These are phyloP conservation scores for Terrapene triunguis DNA, from an alignment of 2,113 vertebrate genomes.

Conservation along the genomic window DNA sequence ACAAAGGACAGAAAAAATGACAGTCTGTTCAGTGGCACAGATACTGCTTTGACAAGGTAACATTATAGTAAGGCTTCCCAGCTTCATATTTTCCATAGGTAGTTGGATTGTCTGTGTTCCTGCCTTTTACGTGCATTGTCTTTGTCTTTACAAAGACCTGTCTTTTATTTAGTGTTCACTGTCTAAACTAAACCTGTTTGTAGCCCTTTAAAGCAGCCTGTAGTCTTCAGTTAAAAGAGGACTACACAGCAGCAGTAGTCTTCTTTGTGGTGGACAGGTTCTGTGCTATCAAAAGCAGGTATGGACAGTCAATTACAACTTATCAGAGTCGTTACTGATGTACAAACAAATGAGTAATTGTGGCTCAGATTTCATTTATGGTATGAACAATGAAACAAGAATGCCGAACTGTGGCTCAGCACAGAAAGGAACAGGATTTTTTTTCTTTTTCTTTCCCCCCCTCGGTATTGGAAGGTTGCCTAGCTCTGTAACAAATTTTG, in stretches of 20 bases:
- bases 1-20: background rate
- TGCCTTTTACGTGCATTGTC: rapidly evolving
- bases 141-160: background rate
- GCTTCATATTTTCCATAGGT: background rate
- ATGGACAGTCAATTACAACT: background rate
- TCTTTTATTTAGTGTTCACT: background rate
- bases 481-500: background rate
- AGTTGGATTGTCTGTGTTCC: background rate
- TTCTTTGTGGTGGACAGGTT: background rate
- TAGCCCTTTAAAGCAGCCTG: background rate
- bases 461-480: background rate
- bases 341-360: background rate
- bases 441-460: background rate
- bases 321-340: background rate
- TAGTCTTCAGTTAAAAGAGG: background rate
- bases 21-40: background rate
- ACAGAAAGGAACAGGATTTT: background rate
- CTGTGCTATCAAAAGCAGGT: background rate
- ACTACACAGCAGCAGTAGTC: rapidly evolving
- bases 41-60: background rate
- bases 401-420: background rate
- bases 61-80: background rate
- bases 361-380: background rate
- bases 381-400: background rate
- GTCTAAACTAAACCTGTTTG: background rate